Base-by-base conservation (phyloP, 2,888 invertebrate species). In the Noctua pronuba region DNA sequence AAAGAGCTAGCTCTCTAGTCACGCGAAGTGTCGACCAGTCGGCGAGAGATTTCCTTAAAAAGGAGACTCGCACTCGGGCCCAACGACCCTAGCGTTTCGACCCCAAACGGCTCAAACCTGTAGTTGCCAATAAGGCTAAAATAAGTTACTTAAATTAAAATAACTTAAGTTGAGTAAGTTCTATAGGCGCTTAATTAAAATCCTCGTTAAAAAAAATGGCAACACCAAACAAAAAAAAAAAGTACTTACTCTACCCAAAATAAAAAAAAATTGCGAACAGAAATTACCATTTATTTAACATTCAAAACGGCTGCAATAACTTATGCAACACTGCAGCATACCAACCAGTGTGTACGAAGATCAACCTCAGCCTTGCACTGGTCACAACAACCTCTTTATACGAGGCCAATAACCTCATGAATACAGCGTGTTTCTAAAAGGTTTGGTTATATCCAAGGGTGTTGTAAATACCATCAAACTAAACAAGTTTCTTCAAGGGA, bases 311-410 rank as follows among this genome's bases (percentile, higher is more conserved):
- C 1, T 1, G 18, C 38, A 24, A 60, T 85, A 72, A 82, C 79
- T 83, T 88, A 89, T 67, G 80, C 76, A 88, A 80, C 65, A 75
- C 10, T 28, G 31, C 69, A 67, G 80, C 79, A 86, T 88, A 79
- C 79, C 28, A 73, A 75, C 35, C 81, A 73, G 67, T 83, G 80
- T 68, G 52, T 60, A 73, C 73, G 41, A 24, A 62, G 78, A 44
- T 31, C 70, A 80, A 83, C 83, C 81, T 86, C 85, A 75, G 85
- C 91, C 89, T 90, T 90, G 90, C 80, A 86, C 83, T 44, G 82
- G 77, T 82, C 83, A 75, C 77, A 73, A 79, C 79, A 83, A 85
- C 88, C 86, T 85, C 88, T 74, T 84, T 74, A 70, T 75, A 69
- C 75, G 71, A 84, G 88, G 87, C 86, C 89, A 86, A 85, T 75